Evolutionary conservation across 2,888 invertebrate genomes (phyloP).

Genomic region (Epirrhoe alternata): DNA sequence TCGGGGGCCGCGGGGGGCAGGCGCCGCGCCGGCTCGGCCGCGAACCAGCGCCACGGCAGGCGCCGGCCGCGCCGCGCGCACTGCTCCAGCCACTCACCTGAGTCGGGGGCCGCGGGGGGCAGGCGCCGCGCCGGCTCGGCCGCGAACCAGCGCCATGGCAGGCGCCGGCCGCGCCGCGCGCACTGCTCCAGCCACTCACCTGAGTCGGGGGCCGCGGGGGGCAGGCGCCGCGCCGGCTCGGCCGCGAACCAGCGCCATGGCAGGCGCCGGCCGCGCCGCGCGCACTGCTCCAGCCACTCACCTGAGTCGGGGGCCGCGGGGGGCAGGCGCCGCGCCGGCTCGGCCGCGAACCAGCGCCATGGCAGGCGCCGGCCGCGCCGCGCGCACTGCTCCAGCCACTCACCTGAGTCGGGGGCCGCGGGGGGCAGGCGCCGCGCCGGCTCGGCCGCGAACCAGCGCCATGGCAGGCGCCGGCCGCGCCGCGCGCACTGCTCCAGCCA

Average conservation of each 20-base stretch:
- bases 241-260: conserved; percentile 86
- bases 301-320: conserved; percentile 45
- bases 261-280: conserved; percentile 64
- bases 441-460: no score
- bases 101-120: background rate
- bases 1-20: no score
- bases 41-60: no score
- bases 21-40: conserved; percentile 45
- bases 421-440: conserved; percentile 49
- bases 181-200: background rate
- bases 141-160: conserved; percentile 54
- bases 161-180: no score
- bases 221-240: conserved; percentile 67
- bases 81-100: conserved; percentile 21
- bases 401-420: conserved; percentile 40
- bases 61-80: no score
- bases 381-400: no score
- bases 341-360: no score
- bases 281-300: conserved; percentile 93
- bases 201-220: conserved; percentile 41
- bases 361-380: no score
- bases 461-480: no score
- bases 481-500: no score
- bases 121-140: conserved; percentile 6
- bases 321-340: no score